A percentile compares a stretch with the other conserved stretches of the same genome.
These are phyloP conservation scores for Triops longicaudatus DNA, from an alignment of 1,140 invertebrate genomes.

Conservation along the genomic window DNA sequence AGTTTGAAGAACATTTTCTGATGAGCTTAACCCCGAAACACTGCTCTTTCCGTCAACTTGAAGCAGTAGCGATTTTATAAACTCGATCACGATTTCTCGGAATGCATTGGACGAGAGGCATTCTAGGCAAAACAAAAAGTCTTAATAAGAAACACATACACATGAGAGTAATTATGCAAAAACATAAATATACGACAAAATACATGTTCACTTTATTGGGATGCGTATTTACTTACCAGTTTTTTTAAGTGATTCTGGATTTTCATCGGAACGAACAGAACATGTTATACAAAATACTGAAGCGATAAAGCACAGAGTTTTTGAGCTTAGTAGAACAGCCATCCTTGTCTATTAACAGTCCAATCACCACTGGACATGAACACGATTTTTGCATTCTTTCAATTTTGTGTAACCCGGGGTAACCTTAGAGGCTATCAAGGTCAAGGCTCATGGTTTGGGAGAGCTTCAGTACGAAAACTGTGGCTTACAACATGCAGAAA, in stretches of 20 bases:
- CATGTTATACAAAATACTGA: not conserved
- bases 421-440: not conserved
- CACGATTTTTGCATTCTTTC: not conserved
- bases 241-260: not conserved
- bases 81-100: no score
- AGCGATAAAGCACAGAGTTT: not conserved
- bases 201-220: no score
- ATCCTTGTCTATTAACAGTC: not conserved
- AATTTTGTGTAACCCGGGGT: not conserved
- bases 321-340: not conserved
- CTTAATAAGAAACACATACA: no score
- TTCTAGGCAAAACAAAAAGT: no score
- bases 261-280: not conserved
- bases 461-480: no score
- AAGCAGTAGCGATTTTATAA: no score
- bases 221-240: not conserved
- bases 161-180: no score
- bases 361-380: not conserved
- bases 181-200: no score
- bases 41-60: no score
- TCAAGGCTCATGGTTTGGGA: not conserved
- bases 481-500: no score
- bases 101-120: no score
- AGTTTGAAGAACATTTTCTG: not conserved
- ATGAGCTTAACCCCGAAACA: not conserved